phyloP scores from a whole-genome alignment of 2,113 vertebrate species.

The Aldabrachelys gigantea region DNA sequence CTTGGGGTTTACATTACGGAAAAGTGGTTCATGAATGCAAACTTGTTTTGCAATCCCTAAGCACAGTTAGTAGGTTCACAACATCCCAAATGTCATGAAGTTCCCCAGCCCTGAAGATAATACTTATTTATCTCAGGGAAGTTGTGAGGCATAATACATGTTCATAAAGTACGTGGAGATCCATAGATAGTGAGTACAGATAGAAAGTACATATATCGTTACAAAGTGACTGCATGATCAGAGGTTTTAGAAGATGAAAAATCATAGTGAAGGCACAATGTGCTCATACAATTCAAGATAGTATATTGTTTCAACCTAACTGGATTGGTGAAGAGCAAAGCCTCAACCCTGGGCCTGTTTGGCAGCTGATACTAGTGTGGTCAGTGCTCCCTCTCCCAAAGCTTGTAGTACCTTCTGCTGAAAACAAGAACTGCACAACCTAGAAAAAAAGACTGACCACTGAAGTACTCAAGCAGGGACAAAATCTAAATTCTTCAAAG shows the following conservation, averaged over 20 bases:
- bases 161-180: background rate
- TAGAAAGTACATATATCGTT: background rate
- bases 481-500: background rate
- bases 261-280: background rate
- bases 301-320: background rate
- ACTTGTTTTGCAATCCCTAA: background rate
- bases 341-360: background rate
- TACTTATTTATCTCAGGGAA: background rate
- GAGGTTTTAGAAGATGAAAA: background rate
- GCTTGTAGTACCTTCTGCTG: conserved; percentile 52
- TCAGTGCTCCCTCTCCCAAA: conserved; percentile 18
- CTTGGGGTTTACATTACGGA: background rate
- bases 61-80: background rate
- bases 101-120: background rate
- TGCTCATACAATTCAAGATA: background rate
- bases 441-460: conserved; percentile 26
- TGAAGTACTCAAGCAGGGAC: background rate
- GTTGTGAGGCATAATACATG: background rate
- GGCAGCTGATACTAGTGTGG: background rate
- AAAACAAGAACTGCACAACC: conserved; percentile 54
- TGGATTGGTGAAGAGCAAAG: conserved; percentile 52
- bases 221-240: background rate
- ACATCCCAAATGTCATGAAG: background rate
- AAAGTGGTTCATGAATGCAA: background rate
- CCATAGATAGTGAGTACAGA: background rate